Evolutionary conservation across 2,113 vertebrate genomes (phyloP).

Genomic region (Ellobius talpinus): DNA sequence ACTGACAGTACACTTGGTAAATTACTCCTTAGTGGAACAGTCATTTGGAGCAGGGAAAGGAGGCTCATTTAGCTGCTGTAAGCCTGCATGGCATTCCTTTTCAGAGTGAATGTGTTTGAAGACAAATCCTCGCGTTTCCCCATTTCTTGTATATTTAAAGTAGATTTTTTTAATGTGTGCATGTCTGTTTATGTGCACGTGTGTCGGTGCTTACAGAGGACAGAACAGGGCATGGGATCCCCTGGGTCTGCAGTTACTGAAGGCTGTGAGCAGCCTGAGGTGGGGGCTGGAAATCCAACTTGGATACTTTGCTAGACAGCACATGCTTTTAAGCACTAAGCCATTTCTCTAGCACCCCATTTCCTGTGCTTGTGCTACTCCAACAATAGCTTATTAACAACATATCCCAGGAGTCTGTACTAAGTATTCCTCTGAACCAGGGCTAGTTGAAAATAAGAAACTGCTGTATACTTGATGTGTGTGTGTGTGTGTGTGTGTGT

Average conservation of each 20-base stretch:
- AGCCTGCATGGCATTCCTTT: constrained; percentile 16
- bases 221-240: background rate
- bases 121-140: constrained; percentile 44
- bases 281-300: background rate
- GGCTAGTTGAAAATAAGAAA: constrained; percentile 66
- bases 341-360: background rate
- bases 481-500: background rate
- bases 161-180: background rate
- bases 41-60: background rate
- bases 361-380: constrained; percentile 54
- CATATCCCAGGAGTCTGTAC: constrained; percentile 49
- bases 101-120: constrained; percentile 41
- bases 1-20: constrained; percentile 61
- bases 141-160: constrained; percentile 5
- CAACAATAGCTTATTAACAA: constrained; percentile 65
- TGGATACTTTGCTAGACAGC: background rate
- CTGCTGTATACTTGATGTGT: constrained; percentile 35
- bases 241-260: background rate
- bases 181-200: background rate
- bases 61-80: constrained; percentile 1
- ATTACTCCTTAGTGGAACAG: constrained; percentile 29
- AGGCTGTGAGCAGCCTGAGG: background rate
- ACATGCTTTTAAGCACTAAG: background rate
- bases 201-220: background rate
- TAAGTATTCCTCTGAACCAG: constrained; percentile 26